Percentiles rank a stretch among this genome's conserved stretches.
Evolutionary conservation across 2,797 vertebrate species (phyloP).

Genomic region (Lacerta bilineata): DNA sequence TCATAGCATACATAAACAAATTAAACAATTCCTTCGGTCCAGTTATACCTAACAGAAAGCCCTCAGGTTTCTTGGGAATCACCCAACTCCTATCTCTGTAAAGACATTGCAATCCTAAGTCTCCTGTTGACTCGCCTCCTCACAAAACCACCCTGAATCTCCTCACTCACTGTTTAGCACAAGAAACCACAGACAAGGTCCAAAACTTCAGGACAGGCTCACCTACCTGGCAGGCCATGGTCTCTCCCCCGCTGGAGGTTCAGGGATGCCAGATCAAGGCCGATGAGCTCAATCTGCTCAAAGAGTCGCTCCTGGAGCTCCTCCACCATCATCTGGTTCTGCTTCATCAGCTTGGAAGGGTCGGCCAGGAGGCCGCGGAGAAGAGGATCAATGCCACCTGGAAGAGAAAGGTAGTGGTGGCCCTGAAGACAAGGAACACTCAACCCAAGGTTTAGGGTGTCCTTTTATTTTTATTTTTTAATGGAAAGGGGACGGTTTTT

Average conservation of each 20-base stretch:
- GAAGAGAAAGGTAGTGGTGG: neutral
- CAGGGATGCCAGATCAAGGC: slow-evolving; percentile 88
- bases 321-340: slow-evolving; percentile 84
- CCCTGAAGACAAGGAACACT: neutral
- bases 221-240: slow-evolving; percentile 87
- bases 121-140: neutral
- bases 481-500: neutral
- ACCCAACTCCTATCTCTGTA: neutral
- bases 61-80: too few relatives aligned
- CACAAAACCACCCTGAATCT: neutral
- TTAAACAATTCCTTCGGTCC: too few relatives aligned
- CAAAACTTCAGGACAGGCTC: neutral
- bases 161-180: neutral
- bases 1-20: too few relatives aligned
- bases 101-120: neutral
- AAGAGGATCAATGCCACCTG: slow-evolving; percentile 89
- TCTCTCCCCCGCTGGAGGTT: slow-evolving; percentile 90
- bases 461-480: neutral
- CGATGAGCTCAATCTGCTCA: slow-evolving; percentile 74
- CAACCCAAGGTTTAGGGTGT: neutral
- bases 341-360: slow-evolving; percentile 77
- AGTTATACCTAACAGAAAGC: too few relatives aligned
- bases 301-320: slow-evolving; percentile 88
- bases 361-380: slow-evolving; percentile 85
- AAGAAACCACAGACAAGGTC: neutral